Evolutionary conservation across 1,140 invertebrate genomes (phyloP).

Genomic region (Drosophila mayri): DNA sequence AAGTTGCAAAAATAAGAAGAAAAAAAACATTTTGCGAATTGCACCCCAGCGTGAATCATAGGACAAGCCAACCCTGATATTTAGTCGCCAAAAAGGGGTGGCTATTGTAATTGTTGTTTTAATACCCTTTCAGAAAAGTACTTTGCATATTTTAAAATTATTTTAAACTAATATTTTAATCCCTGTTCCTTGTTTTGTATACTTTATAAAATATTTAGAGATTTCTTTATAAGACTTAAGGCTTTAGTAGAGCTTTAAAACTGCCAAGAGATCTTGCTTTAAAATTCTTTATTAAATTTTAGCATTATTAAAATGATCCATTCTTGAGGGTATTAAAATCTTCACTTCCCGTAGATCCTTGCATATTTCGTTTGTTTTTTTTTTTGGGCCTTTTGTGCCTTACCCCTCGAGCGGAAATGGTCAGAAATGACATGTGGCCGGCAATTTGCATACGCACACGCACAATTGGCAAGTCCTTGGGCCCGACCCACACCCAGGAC

Average conservation of each 20-base stretch:
- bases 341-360: neutral
- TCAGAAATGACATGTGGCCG: slow-evolving; percentile 79
- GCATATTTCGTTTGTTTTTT: slow-evolving; percentile 21
- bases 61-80: slow-evolving; percentile 55
- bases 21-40: slow-evolving; percentile 36
- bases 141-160: neutral
- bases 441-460: slow-evolving; percentile 76
- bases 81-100: slow-evolving; percentile 45
- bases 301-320: too few relatives aligned
- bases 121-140: slow-evolving; percentile 18
- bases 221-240: neutral
- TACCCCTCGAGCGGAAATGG: slow-evolving; percentile 66
- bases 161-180: neutral
- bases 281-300: neutral
- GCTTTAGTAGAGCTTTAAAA: neutral
- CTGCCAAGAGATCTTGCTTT: neutral
- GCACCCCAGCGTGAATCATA: slow-evolving; percentile 24
- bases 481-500: slow-evolving; percentile 19
- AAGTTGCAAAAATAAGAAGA: slow-evolving; percentile 62
- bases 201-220: neutral
- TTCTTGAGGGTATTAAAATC: neutral
- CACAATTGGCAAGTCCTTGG: slow-evolving; percentile 61
- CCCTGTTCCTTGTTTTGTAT: neutral
- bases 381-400: slow-evolving; percentile 42
- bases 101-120: slow-evolving; percentile 58